Evolutionary conservation across 1,140 invertebrate genomes (phyloP).

Genomic region (Sitophilus oryzae): DNA sequence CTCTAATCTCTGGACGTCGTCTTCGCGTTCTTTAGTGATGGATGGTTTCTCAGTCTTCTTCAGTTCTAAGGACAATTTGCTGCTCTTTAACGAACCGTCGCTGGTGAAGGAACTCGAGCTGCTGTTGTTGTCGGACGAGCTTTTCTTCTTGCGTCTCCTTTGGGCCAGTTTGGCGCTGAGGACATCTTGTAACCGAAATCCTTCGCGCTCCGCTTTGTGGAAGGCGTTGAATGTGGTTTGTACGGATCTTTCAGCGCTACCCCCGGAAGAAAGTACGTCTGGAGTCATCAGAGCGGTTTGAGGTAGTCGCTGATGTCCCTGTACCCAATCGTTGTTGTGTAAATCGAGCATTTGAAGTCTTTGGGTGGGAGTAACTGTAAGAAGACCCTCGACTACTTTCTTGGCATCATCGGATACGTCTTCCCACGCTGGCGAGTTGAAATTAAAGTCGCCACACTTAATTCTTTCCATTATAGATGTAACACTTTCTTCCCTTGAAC

Average conservation of each 20-base stretch:
- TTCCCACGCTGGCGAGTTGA: conserved; percentile 65
- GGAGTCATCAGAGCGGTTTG: conserved; percentile 56
- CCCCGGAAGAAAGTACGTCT: conserved; percentile 45
- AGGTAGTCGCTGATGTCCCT: conserved; percentile 40
- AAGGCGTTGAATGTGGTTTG: conserved; percentile 63
- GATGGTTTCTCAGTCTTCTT: conserved; percentile 36
- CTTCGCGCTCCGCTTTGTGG: conserved; percentile 61
- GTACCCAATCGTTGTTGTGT: conserved; percentile 60
- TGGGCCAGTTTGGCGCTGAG: conserved; percentile 65
- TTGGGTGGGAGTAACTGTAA: conserved; percentile 72
- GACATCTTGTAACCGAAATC: conserved; percentile 61
- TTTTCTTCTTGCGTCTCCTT: conserved; percentile 60
- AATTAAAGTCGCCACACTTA: conserved; percentile 68
- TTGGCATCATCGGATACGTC: conserved; percentile 70
- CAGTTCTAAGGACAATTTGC: conserved; percentile 31
- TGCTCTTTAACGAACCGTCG: conserved; percentile 36
- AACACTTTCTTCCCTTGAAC: conserved; percentile 64
- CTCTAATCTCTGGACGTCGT: conserved; percentile 14
- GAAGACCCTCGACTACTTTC: conserved; percentile 65
- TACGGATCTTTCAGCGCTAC: conserved; percentile 44
- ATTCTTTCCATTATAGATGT: conserved; percentile 73
- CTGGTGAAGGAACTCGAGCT: conserved; percentile 41
- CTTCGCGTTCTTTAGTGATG: conserved; percentile 27
- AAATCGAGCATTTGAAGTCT: conserved; percentile 65
- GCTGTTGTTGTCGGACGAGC: conserved; percentile 42